Conservation (phyloP, 2,797 vertebrate genomes). For the Etheostoma nigrum region DNA sequence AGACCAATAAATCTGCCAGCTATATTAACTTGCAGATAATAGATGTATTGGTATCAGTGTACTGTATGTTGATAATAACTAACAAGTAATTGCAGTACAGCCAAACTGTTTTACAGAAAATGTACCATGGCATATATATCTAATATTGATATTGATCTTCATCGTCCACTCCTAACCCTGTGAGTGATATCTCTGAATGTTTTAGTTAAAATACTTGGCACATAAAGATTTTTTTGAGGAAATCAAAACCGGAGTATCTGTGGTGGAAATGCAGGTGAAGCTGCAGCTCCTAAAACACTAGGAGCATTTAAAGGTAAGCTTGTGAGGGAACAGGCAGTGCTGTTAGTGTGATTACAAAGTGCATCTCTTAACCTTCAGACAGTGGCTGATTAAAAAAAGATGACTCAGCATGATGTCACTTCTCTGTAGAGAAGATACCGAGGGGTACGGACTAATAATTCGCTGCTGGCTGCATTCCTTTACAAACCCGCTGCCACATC, state of each 20-base stretch:
- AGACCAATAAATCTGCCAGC: neutral
- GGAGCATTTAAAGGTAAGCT: neutral
- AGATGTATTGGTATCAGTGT: neutral
- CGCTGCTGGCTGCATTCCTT: slow-evolving; percentile 67
- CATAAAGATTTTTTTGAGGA: neutral
- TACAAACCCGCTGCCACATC: slow-evolving; percentile 67
- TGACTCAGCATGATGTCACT: slow-evolving; percentile 76
- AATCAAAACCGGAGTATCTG: neutral
- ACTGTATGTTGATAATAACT: neutral
- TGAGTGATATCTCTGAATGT: neutral
- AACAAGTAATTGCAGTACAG: too few relatives aligned
- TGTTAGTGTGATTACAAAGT: slow-evolving; percentile 19
- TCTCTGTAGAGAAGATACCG: slow-evolving; percentile 45
- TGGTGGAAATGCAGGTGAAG: neutral
- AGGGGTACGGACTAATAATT: slow-evolving; percentile 63
- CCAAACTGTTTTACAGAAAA: too few relatives aligned
- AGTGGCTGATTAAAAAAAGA: slow-evolving; percentile 58
- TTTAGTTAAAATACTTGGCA: neutral
- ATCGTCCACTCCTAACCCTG: neutral
- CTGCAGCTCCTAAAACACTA: neutral
- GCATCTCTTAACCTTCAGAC: slow-evolving; percentile 62
- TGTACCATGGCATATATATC: too few relatives aligned
- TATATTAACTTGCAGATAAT: neutral
- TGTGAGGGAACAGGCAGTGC: slow-evolving; percentile 1
- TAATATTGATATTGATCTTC: neutral